Evolutionary conservation across 1,140 invertebrate species (phyloP), one percentile per base, ranked within the genome.

Genomic region (Drosophila repletoides): DNA sequence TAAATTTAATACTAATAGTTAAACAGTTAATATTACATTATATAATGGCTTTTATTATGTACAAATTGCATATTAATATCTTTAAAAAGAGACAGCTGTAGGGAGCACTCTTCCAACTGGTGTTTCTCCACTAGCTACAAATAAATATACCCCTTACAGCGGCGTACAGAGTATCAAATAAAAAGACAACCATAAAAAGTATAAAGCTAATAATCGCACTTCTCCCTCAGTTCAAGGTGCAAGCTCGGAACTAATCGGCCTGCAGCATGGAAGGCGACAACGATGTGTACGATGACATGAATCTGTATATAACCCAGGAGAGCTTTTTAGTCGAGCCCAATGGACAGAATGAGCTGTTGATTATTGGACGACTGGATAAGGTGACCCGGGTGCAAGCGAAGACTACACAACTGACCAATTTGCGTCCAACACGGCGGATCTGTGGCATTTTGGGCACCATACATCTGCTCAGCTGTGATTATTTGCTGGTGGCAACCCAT

Each of bases 391-490:
- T 95, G n/a, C 92, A 95, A 89, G 52, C 71, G 34, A 87, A 72
- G 61, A 56, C 59, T 21, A 52, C 73, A 17, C 88, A 88, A 26
- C 12, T 90, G 29, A 40, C 41, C 7, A 81, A 80, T 38, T 52
- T 68, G 7, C 65, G 93, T 15, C 92, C 92, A 28, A 93, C 93
- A 31, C 93, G 94, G 63, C 93, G 94, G 63, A 96, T 99, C 65
- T 97, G 95, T 92, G 98, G 98, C 2, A 93, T 99, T 41, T 90
- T 99, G 12, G 98, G 98, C 9, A 94, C 94, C 29, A 95, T 99
- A 43, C 93, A 94, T 59, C 91, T 99, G 0, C 91, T 99, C 26
- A 95, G 96, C 63, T 97, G 97, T 49, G 93, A 95, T 41, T 98
- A 98, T 89, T 92, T 99, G 12, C 93, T 99, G 59, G 94, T 99